These are phyloP conservation scores for Daubentonia madagascariensis DNA, from an alignment of 2,113 vertebrate genomes.

Conservation along the genomic window DNA sequence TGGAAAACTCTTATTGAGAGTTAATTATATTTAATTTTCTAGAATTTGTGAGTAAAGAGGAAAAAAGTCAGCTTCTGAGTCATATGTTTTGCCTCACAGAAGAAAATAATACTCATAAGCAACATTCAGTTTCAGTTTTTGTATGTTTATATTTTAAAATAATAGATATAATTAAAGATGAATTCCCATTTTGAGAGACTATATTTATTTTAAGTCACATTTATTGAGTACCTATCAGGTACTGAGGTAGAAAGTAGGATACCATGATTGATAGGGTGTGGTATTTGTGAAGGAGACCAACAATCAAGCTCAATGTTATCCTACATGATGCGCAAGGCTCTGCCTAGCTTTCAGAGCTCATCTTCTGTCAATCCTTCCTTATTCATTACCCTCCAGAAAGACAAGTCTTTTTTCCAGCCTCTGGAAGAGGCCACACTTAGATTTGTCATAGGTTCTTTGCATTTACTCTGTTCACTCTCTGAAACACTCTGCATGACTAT, in stretches of 20 bases:
- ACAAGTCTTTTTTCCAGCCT: not conserved
- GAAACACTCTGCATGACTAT: accelerated
- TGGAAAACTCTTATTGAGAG: conserved; percentile 63
- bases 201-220: not conserved
- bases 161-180: conserved; percentile 47
- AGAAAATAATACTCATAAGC: conserved; percentile 20
- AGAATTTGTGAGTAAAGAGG: conserved; percentile 49
- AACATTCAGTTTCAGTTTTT: conserved; percentile 31
- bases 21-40: conserved; percentile 68
- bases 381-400: not conserved
- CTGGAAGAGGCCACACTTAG: not conserved
- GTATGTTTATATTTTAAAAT: conserved; percentile 40
- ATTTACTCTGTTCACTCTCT: not conserved
- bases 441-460: not conserved
- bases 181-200: not conserved
- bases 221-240: not conserved
- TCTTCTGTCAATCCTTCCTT: not conserved
- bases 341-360: not conserved
- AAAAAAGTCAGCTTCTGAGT: not conserved
- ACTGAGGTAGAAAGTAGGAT: not conserved
- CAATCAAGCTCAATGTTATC: accelerated
- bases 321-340: not conserved
- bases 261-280: not conserved
- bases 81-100: conserved; percentile 17
- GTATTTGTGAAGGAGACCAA: not conserved